A percentile compares a stretch with the other conserved stretches of the same genome.
Evolutionary conservation across 2,888 invertebrate species (phyloP).

Genomic region (Acrobasis repandana): DNA sequence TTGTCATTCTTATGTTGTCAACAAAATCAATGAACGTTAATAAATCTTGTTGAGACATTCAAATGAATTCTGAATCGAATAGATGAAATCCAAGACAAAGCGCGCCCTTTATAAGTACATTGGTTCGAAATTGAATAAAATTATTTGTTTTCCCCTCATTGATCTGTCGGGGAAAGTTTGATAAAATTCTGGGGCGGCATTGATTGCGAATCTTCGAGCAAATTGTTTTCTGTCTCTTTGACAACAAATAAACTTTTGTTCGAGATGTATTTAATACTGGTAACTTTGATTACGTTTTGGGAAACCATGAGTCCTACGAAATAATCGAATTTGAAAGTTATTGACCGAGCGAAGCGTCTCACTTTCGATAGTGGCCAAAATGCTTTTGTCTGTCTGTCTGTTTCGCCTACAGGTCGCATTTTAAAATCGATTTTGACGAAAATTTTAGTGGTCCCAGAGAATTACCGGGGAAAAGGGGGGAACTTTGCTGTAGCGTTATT

Average conservation of each 20-base stretch:
- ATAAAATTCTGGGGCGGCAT: conserved; percentile 26
- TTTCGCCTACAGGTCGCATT: no score
- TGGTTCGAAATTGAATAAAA: conserved; percentile 27
- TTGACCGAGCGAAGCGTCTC: no score
- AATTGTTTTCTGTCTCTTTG: conserved; percentile 29
- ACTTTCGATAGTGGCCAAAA: no score
- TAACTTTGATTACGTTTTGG: conserved; percentile 8
- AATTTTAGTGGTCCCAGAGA: no score
- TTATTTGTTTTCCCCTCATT: conserved; percentile 30
- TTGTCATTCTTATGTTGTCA: neutral
- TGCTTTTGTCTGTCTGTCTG: no score
- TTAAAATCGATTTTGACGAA: no score
- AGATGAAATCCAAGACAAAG: neutral
- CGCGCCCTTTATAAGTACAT: neutral
- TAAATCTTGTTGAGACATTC: neutral
- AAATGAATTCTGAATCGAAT: conserved; percentile 12
- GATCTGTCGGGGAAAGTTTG: conserved; percentile 26
- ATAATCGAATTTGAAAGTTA: neutral
- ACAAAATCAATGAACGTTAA: neutral
- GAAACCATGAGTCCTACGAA: neutral
- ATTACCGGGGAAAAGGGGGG: no score
- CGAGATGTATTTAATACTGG: neutral
- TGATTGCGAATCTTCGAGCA: conserved; percentile 31
- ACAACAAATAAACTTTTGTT: conserved; percentile 22
- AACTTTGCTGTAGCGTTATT: no score